phyloP scores from a whole-genome alignment of 2,113 vertebrate genomes.

The Marmota flaviventris region DNA sequence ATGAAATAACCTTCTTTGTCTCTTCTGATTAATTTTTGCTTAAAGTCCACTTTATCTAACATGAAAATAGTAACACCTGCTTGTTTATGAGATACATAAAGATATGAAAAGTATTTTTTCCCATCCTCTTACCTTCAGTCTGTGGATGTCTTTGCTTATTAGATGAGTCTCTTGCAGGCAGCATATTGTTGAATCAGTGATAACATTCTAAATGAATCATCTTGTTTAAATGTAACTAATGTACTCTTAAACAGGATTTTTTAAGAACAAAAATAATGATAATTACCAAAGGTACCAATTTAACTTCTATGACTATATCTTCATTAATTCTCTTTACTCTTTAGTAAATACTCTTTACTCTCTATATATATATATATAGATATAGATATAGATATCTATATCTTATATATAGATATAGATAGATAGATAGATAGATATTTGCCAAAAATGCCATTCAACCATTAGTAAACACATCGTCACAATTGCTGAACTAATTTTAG shows the following conservation, averaged over 20 bases:
- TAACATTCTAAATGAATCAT: slow-evolving; percentile 50
- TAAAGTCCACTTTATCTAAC: too few species aligned
- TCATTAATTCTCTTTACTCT: neutral
- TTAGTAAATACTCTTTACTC: neutral
- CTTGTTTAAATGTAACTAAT: neutral
- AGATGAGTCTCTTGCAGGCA: too few species aligned
- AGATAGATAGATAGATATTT: neutral
- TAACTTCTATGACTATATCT: neutral
- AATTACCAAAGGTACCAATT: slow-evolving; percentile 45
- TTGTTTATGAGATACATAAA: too few species aligned
- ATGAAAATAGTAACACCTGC: too few species aligned
- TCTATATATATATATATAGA: neutral
- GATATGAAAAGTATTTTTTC: too few species aligned
- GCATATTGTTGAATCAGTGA: neutral
- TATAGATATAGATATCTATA: too few species aligned
- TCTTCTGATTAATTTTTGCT: too few species aligned
- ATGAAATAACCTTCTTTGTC: too few species aligned
- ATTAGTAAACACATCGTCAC: neutral
- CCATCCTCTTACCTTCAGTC: too few species aligned
- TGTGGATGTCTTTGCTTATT: too few species aligned
- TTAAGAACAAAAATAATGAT: slow-evolving; percentile 41
- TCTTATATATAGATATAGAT: too few species aligned
- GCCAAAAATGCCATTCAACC: slow-evolving; percentile 30
- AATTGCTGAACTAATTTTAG: neutral
- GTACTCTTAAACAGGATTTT: slow-evolving; percentile 11